Evolutionary conservation across 2,888 invertebrate genomes (phyloP).

Genomic region (Margaritifera margaritifera): DNA sequence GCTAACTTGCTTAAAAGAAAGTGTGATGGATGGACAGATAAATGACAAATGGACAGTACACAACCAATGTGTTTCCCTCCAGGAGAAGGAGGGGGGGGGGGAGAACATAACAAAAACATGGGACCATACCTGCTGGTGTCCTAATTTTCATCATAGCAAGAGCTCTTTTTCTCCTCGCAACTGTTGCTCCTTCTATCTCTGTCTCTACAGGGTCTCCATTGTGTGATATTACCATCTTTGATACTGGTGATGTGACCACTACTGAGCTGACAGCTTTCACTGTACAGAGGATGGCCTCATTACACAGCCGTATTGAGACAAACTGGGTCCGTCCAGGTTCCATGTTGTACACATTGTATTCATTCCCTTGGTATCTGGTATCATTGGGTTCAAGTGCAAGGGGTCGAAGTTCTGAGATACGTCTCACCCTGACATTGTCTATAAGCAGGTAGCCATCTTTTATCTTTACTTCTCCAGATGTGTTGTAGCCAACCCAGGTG

Average conservation of each 20-base stretch:
- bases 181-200: slow-evolving; percentile 3
- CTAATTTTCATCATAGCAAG: slow-evolving; percentile 16
- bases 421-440: slow-evolving; percentile 17
- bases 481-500: slow-evolving; percentile 37
- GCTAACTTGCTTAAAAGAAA: too few species aligned
- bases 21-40: too few species aligned
- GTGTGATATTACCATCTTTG: slow-evolving; percentile 26
- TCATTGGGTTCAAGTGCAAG: slow-evolving; percentile 19
- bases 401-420: slow-evolving; percentile 30
- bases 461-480: slow-evolving; percentile 33
- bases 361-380: slow-evolving; percentile 2
- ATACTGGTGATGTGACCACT: slow-evolving; percentile 22
- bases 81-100: too few species aligned
- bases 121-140: slow-evolving; percentile 22
- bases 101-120: too few species aligned
- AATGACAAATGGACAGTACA: too few species aligned
- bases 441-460: slow-evolving; percentile 30
- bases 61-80: too few species aligned
- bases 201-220: slow-evolving; percentile 30
- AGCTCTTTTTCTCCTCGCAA: slow-evolving; percentile 15
- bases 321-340: slow-evolving; percentile 48
- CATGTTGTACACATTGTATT: slow-evolving; percentile 39
- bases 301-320: slow-evolving; percentile 40
- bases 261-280: slow-evolving; percentile 38
- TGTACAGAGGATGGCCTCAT: slow-evolving; percentile 43